Conservation (phyloP, 1,140 invertebrate genomes). For the Nylanderia fulva region DNA sequence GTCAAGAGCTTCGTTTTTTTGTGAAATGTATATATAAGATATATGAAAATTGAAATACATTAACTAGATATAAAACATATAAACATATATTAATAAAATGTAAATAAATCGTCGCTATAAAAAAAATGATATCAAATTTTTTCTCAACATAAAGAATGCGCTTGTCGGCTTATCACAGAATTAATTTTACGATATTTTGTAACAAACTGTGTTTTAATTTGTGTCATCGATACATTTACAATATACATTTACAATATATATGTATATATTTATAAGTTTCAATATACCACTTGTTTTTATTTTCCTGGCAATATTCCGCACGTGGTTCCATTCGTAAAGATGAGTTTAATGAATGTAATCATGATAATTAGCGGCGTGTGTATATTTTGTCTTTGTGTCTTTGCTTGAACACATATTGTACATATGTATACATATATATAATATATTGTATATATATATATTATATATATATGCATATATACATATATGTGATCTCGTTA, state of each 20-base stretch:
- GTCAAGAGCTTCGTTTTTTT: too few species aligned
- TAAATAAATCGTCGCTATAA: too few species aligned
- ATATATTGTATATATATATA: conserved; percentile 22
- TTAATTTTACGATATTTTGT: conserved; percentile 68
- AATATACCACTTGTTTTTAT: conserved; percentile 77
- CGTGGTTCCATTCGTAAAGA: conserved; percentile 65
- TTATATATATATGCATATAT: conserved; percentile 10
- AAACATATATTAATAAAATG: too few species aligned
- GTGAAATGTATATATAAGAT: too few species aligned
- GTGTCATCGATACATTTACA: conserved; percentile 84
- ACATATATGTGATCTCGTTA: conserved; percentile 22
- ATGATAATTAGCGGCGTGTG: conserved; percentile 68
- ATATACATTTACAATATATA: conserved; percentile 85
- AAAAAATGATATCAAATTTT: too few species aligned
- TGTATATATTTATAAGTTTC: conserved; percentile 82
- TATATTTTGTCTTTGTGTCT: conserved; percentile 70
- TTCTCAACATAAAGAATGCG: too few species aligned
- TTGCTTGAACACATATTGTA: conserved; percentile 49
- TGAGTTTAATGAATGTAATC: conserved; percentile 65
- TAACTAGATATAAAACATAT: too few species aligned
- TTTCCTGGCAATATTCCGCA: conserved; percentile 67
- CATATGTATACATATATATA: conserved; percentile 6
- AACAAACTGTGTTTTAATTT: conserved; percentile 84
- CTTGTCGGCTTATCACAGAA: background rate
- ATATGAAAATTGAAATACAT: too few species aligned